Base-by-base conservation (phyloP, 2,113 vertebrate species). In the Turnix velox region DNA sequence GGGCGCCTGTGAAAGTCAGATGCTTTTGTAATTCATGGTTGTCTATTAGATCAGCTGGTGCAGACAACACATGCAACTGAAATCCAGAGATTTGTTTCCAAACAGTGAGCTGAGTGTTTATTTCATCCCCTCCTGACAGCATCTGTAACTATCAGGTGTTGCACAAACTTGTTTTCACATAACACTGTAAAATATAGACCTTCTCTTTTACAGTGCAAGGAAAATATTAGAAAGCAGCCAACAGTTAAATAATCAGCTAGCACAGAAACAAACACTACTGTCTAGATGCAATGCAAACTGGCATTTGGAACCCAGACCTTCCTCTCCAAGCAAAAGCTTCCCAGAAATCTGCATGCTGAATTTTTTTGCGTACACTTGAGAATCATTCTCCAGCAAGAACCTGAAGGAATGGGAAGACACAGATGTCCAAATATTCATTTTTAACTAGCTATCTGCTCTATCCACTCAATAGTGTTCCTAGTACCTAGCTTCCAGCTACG, bases 1-100 rank as follows among this genome's bases (percentile, higher is more conserved):
- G 71, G 39, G 55, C 3, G 22, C 88, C 82, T 81, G 59, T 65
- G 48, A 45, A 95, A 96, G 39, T 58, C 88, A 88, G 88, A 91
- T 91, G 79, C 72, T 96, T 95, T 94, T 80, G 88, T 63, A 91
- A 23, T 74, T 88, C 75, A 61, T 14, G 12, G 49, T 9, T 92
- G 86, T 52, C 68, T 90, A 13, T 78, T 58, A 63, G 40, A 80
- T 83, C 43, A 67, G 57, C 39, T 52, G 83, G 54, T 25, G n/a
- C 12, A 67, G 57, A 65, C 46, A 82, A 66, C 3, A 62, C 23
- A 72, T 9, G 18, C 46, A 75, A 52, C 62, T 86, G 57, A 93
- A 89, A 76, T 72, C 4, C 39, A 73, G 39, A 92, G 43, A 12
- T 65, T 75, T 76, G 20, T 66, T 94, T 78, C 72, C 73, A 57